Evolutionary conservation across 2,113 vertebrate genomes (phyloP).

Genomic region (Eonycteris spelaea): DNA sequence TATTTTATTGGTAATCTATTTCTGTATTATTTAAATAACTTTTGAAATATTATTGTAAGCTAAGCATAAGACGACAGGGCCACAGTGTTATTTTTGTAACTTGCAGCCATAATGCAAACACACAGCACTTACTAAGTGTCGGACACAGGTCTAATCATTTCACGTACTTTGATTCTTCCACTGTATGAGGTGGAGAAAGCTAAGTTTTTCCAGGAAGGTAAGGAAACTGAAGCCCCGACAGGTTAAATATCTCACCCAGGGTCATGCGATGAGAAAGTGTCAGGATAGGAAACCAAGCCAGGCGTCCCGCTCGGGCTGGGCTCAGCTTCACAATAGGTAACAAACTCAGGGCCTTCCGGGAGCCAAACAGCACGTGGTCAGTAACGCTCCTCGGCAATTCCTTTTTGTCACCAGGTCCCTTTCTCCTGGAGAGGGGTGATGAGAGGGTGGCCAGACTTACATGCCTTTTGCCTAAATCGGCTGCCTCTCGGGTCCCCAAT

Average conservation of each 20-base stretch:
- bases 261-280: rapidly evolving
- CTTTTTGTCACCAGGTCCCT: background rate
- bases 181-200: background rate
- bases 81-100: background rate
- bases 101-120: background rate
- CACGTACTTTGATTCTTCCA: background rate
- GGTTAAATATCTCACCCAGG: too few species aligned
- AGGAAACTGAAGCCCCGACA: background rate
- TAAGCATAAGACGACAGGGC: background rate
- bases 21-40: background rate
- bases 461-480: background rate
- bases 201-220: background rate
- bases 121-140: rapidly evolving
- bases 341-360: too few species aligned
- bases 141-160: rapidly evolving
- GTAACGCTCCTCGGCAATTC: too few species aligned
- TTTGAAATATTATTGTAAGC: background rate
- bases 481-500: rapidly evolving
- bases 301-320: too few species aligned
- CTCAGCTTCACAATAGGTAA: too few species aligned
- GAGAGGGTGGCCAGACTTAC: rapidly evolving
- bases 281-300: rapidly evolving
- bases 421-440: background rate
- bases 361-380: background rate
- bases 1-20: background rate